Evolutionary conservation across 2,797 vertebrate species (phyloP), one percentile per base, ranked within the genome.

Genomic region (Manis pentadactyla): DNA sequence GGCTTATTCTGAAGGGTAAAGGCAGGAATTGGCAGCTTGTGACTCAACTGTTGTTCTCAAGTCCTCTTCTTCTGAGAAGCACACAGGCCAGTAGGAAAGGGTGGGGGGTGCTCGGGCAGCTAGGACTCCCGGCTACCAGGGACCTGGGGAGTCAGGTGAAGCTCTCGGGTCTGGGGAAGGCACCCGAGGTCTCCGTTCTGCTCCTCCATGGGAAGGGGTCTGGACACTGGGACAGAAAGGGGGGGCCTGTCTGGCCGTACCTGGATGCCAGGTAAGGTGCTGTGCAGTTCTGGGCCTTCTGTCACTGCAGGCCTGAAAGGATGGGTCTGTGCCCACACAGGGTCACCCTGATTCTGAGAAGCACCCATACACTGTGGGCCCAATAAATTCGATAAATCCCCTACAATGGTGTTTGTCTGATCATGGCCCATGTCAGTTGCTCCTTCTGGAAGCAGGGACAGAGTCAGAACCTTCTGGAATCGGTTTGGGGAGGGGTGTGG

Each of bases 361-460:
- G 17, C 27, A 0, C 63, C 18, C 0, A 19, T 25, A 17, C 2
- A 8, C 12, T 4, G n/a, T 19, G 39, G 29, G 31, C 55, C 17
- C 7, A 59, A 42, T 42, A 64, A 21, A 27, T 4, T 13, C 1
- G 10, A 8, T 4, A 19, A 12, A 1, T 34, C 8, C 14, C 13
- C 55, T 55, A 8, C n/a, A n/a, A 49, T 11, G 34, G 10, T 13
- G 51, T 37, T 68, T 19, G 37, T 39, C 31, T 1, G 11, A 25
- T 34, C 0, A 14, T 37, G 64, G 13, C 4, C 1, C 7, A 31
- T 2, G 8, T n/a, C 34, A 21, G n/a, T 5, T n/a, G 31, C 59
- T 21, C 61, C 42, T 87, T 91, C 61, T 2, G 31, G 42, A 69
- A 55, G 66, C 9, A 13, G 23, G 27, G 18, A 15, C 10, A 31